A percentile compares a stretch with the other conserved stretches of the same genome.
Conservation (phyloP, 2,888 invertebrate genomes). For the Diarsia dahlii region DNA sequence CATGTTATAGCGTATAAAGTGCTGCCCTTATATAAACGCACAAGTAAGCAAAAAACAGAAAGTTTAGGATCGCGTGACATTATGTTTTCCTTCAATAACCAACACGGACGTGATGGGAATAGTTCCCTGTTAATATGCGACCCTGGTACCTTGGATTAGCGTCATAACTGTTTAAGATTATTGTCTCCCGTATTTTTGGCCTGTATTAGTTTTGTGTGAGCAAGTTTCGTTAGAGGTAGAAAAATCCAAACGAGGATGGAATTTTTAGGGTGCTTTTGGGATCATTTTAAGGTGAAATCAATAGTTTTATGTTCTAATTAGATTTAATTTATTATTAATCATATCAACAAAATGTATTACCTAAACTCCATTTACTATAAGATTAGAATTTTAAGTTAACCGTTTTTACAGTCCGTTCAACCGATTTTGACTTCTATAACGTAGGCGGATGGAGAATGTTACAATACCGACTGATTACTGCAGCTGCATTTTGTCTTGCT, state of each 20-base stretch:
- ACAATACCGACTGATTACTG: no score
- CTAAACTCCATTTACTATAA: no score
- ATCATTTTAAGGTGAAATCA: neutral
- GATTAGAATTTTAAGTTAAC: no score
- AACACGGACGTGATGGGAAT: conserved; percentile 69
- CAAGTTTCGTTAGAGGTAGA: conserved; percentile 10
- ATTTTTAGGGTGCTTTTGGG: neutral
- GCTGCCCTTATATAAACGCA: conserved; percentile 12
- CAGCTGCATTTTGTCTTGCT: no score
- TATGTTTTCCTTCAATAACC: conserved; percentile 74
- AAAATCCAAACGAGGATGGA: neutral
- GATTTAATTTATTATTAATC: no score
- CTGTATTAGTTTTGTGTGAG: conserved; percentile 21
- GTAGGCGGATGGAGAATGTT: no score
- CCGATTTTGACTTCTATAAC: no score
- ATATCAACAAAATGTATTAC: no score
- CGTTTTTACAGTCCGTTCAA: no score
- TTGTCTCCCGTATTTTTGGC: conserved; percentile 38
- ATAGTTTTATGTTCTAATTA: no score
- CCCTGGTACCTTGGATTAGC: conserved; percentile 55
- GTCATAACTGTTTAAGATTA: conserved; percentile 50
- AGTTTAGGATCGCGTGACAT: conserved; percentile 63
- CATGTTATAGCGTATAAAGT: no score
- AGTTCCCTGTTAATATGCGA: conserved; percentile 55
- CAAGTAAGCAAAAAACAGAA: conserved; percentile 60